phyloP scores from a whole-genome alignment of 2,113 vertebrate genomes.

The Lampris megalopsis region DNA sequence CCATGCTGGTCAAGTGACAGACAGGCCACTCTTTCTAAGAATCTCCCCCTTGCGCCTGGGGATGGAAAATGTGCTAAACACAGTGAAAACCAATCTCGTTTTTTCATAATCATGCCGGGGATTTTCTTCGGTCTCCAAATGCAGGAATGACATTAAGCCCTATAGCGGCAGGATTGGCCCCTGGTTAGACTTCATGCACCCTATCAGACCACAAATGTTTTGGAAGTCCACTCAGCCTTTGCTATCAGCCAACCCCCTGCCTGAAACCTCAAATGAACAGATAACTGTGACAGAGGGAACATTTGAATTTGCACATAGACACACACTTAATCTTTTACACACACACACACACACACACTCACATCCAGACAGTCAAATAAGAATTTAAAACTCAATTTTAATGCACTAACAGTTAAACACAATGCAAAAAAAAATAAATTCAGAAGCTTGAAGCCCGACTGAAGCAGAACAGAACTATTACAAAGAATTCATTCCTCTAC shows the following conservation, averaged over 20 bases:
- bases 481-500: no score
- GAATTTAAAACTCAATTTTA: slow-evolving; percentile 40
- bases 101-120: slow-evolving; percentile 75
- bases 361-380: slow-evolving; percentile 20
- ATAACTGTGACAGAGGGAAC: slow-evolving; percentile 39
- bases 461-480: slow-evolving; percentile 11
- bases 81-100: slow-evolving; percentile 77
- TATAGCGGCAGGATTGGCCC: slow-evolving; percentile 63
- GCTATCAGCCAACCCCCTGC: slow-evolving; percentile 23
- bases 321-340: slow-evolving; percentile 1
- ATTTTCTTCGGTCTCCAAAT: slow-evolving; percentile 71
- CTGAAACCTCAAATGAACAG: slow-evolving; percentile 55
- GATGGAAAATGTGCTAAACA: slow-evolving; percentile 77
- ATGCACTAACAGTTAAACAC: slow-evolving; percentile 32
- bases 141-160: slow-evolving; percentile 77
- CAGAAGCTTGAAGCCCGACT: slow-evolving; percentile 24
- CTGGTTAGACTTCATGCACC: slow-evolving; percentile 67
- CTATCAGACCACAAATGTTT: slow-evolving; percentile 63
- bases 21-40: slow-evolving; percentile 64
- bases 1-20: slow-evolving; percentile 66
- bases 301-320: slow-evolving; percentile 37
- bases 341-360: slow-evolving; percentile 14
- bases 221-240: slow-evolving; percentile 56
- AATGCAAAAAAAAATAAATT: slow-evolving; percentile 22
- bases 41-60: slow-evolving; percentile 55